Conservation (phyloP, 2,888 invertebrate genomes). For the Keiferia lycopersicella region DNA sequence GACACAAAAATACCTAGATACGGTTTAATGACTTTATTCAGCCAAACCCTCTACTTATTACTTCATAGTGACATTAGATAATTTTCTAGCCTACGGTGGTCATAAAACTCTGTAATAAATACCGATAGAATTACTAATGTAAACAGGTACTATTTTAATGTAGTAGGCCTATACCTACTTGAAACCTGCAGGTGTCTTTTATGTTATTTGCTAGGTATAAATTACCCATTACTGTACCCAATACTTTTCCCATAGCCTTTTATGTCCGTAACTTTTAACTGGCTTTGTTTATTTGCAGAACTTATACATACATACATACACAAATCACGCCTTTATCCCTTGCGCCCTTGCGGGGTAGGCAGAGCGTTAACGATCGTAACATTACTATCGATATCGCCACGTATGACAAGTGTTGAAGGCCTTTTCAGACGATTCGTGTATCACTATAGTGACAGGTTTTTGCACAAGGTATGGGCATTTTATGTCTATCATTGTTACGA, state of each 20-base stretch:
- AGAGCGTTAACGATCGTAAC: no score
- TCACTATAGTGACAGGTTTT: no score
- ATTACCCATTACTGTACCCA: background rate
- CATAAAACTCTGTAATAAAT: constrained; percentile 3
- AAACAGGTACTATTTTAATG: background rate
- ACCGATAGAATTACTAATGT: constrained; percentile 5
- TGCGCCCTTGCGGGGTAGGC: no score
- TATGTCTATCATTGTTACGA: no score
- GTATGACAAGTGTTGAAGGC: no score
- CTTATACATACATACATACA: no score
- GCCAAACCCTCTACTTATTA: background rate
- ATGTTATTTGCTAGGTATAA: background rate
- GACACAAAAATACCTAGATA: no score
- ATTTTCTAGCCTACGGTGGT: constrained; percentile 1
- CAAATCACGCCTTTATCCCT: no score
- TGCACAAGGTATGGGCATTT: no score
- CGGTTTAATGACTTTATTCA: background rate
- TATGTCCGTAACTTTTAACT: background rate
- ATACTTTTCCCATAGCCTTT: background rate
- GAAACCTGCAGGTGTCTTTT: constrained; percentile 1
- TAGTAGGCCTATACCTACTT: background rate
- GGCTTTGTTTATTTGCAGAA: no score
- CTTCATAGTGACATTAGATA: background rate
- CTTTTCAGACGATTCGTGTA: no score
- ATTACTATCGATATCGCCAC: no score